Evolutionary conservation across 2,113 vertebrate species (phyloP).

Genomic region (Pachycephala philippinensis): DNA sequence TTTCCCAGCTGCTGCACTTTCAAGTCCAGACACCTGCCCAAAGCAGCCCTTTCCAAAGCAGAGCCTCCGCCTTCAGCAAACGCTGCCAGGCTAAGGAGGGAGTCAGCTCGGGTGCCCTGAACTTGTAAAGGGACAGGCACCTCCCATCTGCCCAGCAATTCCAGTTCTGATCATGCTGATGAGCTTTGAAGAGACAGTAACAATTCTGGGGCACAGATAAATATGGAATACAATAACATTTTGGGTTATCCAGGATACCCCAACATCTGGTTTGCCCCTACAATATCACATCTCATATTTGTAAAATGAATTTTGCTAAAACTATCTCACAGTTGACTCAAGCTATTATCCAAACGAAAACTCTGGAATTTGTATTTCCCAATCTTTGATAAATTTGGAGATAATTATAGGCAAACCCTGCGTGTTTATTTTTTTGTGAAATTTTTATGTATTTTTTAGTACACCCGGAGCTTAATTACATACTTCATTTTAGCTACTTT

Average conservation of each 20-base stretch:
- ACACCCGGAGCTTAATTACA: not conserved
- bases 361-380: not conserved
- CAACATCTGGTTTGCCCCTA: not conserved
- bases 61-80: not conserved
- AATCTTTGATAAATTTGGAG: not conserved
- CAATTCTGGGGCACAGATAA: not conserved
- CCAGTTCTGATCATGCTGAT: accelerated
- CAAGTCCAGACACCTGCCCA: not conserved
- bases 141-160: accelerated
- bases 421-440: not conserved
- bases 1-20: not conserved
- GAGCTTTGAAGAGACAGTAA: not conserved
- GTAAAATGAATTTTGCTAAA: not conserved
- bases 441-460: not conserved
- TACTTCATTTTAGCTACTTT: not conserved
- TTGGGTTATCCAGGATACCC: not conserved
- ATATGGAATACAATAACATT: not conserved
- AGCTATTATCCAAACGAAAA: not conserved
- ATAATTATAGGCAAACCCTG: not conserved
- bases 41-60: not conserved
- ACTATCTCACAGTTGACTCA: not conserved
- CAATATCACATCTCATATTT: not conserved
- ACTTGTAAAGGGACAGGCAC: not conserved
- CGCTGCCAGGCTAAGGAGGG: not conserved
- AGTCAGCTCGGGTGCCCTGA: accelerated